phyloP scores from a whole-genome alignment of 2,113 vertebrate species.

The Sturnus vulgaris region DNA sequence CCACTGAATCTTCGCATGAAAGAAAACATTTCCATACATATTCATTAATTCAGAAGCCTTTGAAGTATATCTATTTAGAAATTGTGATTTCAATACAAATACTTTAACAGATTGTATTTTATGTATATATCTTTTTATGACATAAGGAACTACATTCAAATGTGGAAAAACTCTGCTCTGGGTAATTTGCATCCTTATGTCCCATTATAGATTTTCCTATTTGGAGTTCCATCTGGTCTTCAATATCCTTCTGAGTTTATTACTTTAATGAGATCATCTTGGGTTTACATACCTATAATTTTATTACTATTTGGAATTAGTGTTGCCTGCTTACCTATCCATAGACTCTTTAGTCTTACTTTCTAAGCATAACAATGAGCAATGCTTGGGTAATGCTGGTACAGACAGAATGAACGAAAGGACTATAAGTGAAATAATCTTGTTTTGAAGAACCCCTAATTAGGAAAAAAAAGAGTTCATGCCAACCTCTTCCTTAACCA shows the following conservation, averaged over 20 bases:
- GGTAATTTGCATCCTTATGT: constrained; percentile 76
- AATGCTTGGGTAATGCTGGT: neutral
- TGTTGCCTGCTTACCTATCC: constrained; percentile 33
- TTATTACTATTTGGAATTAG: constrained; percentile 64
- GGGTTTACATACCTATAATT: constrained; percentile 61
- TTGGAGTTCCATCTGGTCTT: constrained; percentile 75
- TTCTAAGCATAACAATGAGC: constrained; percentile 25
- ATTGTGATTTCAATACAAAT: constrained; percentile 64
- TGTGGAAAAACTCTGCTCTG: constrained; percentile 65
- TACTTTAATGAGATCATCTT: constrained; percentile 71
- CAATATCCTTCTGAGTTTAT: constrained; percentile 67
- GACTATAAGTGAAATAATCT: neutral
- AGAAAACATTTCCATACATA: constrained; percentile 46
- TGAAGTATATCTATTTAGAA: constrained; percentile 51
- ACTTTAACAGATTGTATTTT: constrained; percentile 77
- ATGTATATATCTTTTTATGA: constrained; percentile 72
- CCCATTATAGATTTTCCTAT: constrained; percentile 70
- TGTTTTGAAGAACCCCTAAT: neutral
- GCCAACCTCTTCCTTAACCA: neutral
- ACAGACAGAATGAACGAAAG: neutral
- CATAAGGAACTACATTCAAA: constrained; percentile 68
- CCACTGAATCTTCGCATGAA: constrained; percentile 9
- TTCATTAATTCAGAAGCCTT: constrained; percentile 38
- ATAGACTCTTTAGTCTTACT: constrained; percentile 10
- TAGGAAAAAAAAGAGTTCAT: neutral